phyloP scores from a whole-genome alignment of 2,888 invertebrate genomes.

The Blastobasis lacticolella region DNA sequence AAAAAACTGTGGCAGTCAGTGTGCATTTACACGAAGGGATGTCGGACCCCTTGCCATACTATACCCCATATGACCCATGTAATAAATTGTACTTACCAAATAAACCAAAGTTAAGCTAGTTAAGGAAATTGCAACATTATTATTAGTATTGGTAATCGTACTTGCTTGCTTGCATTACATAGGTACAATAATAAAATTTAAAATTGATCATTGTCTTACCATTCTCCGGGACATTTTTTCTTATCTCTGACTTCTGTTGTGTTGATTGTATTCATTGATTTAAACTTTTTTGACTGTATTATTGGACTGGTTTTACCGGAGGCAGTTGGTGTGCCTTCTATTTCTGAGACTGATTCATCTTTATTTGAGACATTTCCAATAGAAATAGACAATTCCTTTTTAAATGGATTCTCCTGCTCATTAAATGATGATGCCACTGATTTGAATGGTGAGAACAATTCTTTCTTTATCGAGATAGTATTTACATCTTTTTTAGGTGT shows the following conservation, averaged over 20 bases:
- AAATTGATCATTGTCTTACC: constrained; percentile 26
- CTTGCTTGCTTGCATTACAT: too few species aligned
- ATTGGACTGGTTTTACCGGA: constrained; percentile 48
- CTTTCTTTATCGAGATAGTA: constrained; percentile 3
- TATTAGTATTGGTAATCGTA: too few species aligned
- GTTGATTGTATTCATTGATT: constrained; percentile 11
- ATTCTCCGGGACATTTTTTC: constrained; percentile 48
- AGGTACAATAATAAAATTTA: too few species aligned
- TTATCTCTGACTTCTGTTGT: constrained; percentile 41
- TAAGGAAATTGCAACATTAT: too few species aligned
- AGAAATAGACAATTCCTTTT: constrained; percentile 15
- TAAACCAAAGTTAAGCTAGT: too few species aligned
- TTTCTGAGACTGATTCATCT: constrained; percentile 48
- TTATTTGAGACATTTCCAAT: constrained; percentile 20
- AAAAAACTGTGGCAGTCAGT: too few species aligned
- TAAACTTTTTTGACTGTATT: constrained; percentile 39
- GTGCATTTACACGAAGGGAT: too few species aligned
- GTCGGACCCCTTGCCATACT: too few species aligned
- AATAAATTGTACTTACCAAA: too few species aligned
- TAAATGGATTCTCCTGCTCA: background rate
- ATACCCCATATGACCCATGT: too few species aligned
- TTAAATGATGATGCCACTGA: background rate
- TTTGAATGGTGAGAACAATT: too few species aligned
- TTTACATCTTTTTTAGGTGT: constrained; percentile 7
- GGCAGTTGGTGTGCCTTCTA: constrained; percentile 49